phyloP scores from a whole-genome alignment of 1,140 invertebrate species.

The Uloborus diversus region DNA sequence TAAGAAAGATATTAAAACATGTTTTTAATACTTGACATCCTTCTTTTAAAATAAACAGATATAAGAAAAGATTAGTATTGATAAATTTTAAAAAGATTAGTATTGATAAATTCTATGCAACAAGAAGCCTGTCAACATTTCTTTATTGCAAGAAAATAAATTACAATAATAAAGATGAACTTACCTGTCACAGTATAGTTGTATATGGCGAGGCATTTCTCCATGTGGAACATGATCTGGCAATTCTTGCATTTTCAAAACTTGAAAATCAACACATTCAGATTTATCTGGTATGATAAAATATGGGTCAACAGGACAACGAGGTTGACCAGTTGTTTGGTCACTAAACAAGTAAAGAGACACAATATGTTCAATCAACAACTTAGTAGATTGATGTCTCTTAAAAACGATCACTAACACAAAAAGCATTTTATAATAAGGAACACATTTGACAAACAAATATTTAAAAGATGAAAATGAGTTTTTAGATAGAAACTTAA shows the following conservation, averaged over 20 bases:
- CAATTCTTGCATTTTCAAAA: conserved; percentile 91
- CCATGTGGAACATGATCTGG: conserved; percentile 97
- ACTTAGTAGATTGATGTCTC: no score
- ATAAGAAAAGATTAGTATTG: no score
- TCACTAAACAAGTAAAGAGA: conserved; percentile 19
- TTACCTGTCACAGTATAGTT: conserved; percentile 91
- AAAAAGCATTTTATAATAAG: background rate
- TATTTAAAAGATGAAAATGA: background rate
- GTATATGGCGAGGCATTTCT: conserved; percentile 96
- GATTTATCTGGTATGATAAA: conserved; percentile 98
- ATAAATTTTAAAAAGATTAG: no score
- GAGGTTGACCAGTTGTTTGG: conserved; percentile 74
- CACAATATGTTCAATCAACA: background rate
- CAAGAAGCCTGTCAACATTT: no score
- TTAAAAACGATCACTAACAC: no score
- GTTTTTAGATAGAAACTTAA: background rate
- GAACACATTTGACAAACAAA: background rate
- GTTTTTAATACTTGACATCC: no score
- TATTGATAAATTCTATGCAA: no score
- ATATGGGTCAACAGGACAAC: conserved; percentile 97
- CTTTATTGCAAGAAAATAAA: no score
- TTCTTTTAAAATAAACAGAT: no score
- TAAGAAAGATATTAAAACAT: no score
- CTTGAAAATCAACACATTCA: conserved; percentile 92
- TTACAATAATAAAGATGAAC: no score